Base-by-base conservation (phyloP, 2,888 invertebrate genomes). In the Tortrix viridana region DNA sequence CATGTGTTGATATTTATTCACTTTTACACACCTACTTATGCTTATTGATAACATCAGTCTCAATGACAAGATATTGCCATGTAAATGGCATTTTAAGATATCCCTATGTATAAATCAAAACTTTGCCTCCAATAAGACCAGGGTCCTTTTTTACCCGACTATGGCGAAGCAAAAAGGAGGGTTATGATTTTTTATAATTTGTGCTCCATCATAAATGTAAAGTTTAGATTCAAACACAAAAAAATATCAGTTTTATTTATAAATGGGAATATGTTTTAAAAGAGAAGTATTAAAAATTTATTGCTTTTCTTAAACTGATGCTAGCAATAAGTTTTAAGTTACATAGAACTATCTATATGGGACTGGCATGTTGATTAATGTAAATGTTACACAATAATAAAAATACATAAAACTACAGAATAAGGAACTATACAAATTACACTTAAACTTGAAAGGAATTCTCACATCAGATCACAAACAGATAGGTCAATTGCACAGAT, bases 401-500 rank as follows among this genome's bases (percentile, higher is more conserved):
- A 84, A 75, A 80, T 84, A 85, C 32, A 32, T 32, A 83, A 78
- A 76, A 72, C 88, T 89, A 91, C 75, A 81, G 86, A 88, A 86
- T 87, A 91, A 92, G 92, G 92, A 92, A 92, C 92, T 89, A 89
- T 88, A 86, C 80, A 85, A 80, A 85, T 85, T 86, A 91, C 79
- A 80, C 80, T 85, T 86, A 88, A 85, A 85, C 79, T 65, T 75
- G 79, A 89, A 87, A 88, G 78, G 78, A 87, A 85, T 81, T 80
- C 85, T 84, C 81, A 82, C 87, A 86, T 90, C 89, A 89, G 91
- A 92, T 92, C 92, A 89, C 91, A 89, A 88, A 89, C 86, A 86
- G 84, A 80, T 78, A 82, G 80, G 82, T 87, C 82, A 82, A 88
- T 89, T 89, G 89, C 87, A 89, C 85, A 80, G 54, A 50, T 38